phyloP scores from a whole-genome alignment of 2,888 invertebrate species.

The Colletes collaris region DNA sequence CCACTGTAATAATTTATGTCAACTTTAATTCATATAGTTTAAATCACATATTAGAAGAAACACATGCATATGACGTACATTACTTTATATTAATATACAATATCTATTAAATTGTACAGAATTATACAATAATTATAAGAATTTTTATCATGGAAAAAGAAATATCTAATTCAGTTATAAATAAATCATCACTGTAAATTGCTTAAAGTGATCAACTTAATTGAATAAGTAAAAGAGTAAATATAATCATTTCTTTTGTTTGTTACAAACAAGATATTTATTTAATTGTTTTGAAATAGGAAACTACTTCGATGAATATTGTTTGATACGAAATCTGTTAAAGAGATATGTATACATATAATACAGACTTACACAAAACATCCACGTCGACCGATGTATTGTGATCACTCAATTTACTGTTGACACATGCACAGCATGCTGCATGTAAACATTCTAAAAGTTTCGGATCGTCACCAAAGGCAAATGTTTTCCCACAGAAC shows the following conservation, averaged over 20 bases:
- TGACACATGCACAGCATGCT: conserved; percentile 90
- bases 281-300: too few species aligned
- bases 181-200: too few species aligned
- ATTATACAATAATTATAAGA: too few species aligned
- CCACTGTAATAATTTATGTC: conserved; percentile 67
- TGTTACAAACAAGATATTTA: too few species aligned
- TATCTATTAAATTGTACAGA: too few species aligned
- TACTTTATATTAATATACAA: too few species aligned
- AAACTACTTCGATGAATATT: too few species aligned
- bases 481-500: conserved; percentile 83
- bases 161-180: background rate
- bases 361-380: conserved; percentile 75
- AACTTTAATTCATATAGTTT: background rate
- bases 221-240: too few species aligned
- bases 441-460: conserved; percentile 95
- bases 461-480: conserved; percentile 88
- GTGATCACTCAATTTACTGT: conserved; percentile 86
- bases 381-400: conserved; percentile 81
- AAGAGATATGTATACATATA: conserved; percentile 6
- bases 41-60: too few species aligned
- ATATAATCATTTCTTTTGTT: too few species aligned
- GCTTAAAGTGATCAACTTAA: too few species aligned
- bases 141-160: too few species aligned
- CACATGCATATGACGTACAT: background rate
- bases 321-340: background rate